Percentiles rank a stretch among this genome's conserved stretches.
These are phyloP conservation scores for Ceyx cyanopectus DNA, from an alignment of 2,113 vertebrate genomes.

Conservation along the genomic window DNA sequence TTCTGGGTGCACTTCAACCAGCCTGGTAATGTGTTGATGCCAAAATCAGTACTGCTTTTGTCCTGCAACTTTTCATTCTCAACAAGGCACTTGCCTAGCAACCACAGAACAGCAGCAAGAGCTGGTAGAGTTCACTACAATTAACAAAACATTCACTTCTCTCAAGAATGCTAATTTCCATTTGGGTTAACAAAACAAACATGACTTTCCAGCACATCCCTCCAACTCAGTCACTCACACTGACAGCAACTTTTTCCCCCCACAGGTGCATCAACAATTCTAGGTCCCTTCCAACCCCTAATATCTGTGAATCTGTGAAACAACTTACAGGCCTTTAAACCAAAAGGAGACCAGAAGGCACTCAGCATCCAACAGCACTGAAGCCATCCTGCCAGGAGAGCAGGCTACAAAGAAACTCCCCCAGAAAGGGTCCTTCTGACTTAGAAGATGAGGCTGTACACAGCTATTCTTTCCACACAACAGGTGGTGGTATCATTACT, in stretches of 20 bases:
- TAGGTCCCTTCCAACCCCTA: too few relatives aligned
- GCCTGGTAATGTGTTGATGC: background rate
- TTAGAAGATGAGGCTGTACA: background rate
- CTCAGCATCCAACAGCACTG: background rate
- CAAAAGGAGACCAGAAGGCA: fast-evolving
- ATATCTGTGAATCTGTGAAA: too few relatives aligned
- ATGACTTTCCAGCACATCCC: background rate
- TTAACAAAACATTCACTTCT: background rate
- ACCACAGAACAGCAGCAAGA: background rate
- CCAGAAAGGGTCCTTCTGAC: background rate
- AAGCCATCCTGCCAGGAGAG: background rate
- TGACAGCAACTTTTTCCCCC: background rate
- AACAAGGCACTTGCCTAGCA: background rate
- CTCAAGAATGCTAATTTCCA: background rate
- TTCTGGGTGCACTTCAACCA: background rate
- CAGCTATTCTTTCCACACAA: background rate
- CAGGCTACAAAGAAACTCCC: background rate
- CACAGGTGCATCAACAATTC: background rate
- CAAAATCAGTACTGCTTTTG: background rate
- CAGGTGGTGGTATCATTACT: background rate
- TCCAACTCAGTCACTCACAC: background rate
- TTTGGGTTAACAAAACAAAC: background rate
- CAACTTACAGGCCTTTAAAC: background rate
- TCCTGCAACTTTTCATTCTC: background rate
- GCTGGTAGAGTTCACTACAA: background rate